Percentiles rank a stretch among this genome's conserved stretches.
Evolutionary conservation across 2,888 invertebrate genomes (phyloP).

Genomic region (Hofmannophila pseudospretella): DNA sequence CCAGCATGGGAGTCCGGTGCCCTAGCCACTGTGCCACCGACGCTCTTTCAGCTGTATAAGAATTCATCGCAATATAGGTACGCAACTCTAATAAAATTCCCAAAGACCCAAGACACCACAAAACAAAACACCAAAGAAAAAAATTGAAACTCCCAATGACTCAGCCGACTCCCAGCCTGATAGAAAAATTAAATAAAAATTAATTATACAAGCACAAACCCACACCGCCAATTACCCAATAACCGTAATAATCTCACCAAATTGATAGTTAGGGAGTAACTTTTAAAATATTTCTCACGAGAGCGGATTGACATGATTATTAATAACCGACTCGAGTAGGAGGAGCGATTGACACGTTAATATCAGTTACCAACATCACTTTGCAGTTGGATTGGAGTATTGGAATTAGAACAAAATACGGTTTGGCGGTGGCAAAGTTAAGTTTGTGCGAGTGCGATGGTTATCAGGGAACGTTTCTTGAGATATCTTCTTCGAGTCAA

Average conservation of each 20-base stretch:
- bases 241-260: slow-evolving; percentile 56
- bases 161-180: slow-evolving; percentile 56
- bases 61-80: too few relatives aligned
- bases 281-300: slow-evolving; percentile 69
- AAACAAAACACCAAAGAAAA: not conserved
- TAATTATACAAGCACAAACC: slow-evolving; percentile 61
- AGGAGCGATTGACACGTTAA: slow-evolving; percentile 73
- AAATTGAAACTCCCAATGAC: slow-evolving; percentile 31
- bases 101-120: slow-evolving; percentile 8
- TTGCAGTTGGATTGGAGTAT: not conserved
- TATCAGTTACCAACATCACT: slow-evolving; percentile 33
- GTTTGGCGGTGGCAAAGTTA: slow-evolving; percentile 12
- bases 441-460: slow-evolving; percentile 42
- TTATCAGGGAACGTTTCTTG: slow-evolving; percentile 51
- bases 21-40: too few relatives aligned
- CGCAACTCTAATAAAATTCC: slow-evolving; percentile 1
- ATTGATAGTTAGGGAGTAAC: slow-evolving; percentile 61
- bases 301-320: slow-evolving; percentile 65
- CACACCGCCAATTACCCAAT: slow-evolving; percentile 65
- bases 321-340: slow-evolving; percentile 55
- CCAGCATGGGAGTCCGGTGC: too few relatives aligned
- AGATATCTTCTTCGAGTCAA: slow-evolving; percentile 43
- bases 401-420: not conserved
- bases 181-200: slow-evolving; percentile 54
- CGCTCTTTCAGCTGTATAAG: too few relatives aligned